These are phyloP conservation scores for Fopius arisanus DNA, from an alignment of 1,140 invertebrate genomes.

Conservation along the genomic window DNA sequence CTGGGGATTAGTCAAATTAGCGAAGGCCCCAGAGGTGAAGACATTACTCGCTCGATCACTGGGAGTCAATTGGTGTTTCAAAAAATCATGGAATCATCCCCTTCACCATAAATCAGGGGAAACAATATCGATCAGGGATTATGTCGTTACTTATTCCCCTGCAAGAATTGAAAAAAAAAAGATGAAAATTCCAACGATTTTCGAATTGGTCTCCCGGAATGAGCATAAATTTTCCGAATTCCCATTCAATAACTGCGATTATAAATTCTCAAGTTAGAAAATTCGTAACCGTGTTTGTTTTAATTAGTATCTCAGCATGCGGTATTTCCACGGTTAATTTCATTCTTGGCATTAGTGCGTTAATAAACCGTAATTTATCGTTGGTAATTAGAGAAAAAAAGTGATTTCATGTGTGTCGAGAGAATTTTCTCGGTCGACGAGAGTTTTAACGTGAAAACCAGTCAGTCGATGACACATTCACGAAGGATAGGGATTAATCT, in stretches of 20 bases:
- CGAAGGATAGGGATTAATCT: background rate
- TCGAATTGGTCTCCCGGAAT: background rate
- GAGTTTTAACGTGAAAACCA: background rate
- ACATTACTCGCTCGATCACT: background rate
- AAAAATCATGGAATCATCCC: conserved; percentile 7
- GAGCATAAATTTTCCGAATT: conserved; percentile 2
- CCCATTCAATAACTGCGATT: conserved; percentile 37
- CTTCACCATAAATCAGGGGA: background rate
- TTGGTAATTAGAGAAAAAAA: background rate
- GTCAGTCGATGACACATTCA: conserved; percentile 12
- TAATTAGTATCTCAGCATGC: conserved; percentile 57
- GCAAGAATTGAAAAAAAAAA: background rate
- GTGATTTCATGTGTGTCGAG: background rate
- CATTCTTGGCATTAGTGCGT: conserved; percentile 47
- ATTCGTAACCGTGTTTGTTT: conserved; percentile 59
- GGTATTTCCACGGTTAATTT: conserved; percentile 44
- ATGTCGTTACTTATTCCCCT: background rate
- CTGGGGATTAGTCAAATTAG: conserved; percentile 20
- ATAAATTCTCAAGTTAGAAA: conserved; percentile 51
- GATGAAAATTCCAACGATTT: background rate
- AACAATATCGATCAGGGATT: background rate
- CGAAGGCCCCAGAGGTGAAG: background rate
- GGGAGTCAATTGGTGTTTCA: background rate
- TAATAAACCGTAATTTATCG: conserved; percentile 54
- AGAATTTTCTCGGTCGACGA: background rate